Conservation (phyloP, 2,888 invertebrate genomes). For the Watsonalla cultraria region DNA sequence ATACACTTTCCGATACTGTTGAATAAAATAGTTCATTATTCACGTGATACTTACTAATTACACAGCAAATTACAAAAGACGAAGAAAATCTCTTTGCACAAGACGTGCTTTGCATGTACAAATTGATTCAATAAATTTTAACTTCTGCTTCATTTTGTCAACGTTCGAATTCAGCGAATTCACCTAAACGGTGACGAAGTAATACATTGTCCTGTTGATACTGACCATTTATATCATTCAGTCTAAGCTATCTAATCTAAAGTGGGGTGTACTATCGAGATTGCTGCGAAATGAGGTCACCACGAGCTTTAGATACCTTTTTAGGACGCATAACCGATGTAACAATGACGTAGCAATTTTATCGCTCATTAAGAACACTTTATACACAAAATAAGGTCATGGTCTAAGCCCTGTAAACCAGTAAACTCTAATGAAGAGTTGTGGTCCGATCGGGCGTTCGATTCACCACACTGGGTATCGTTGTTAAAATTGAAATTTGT, state of each 20-base stretch:
- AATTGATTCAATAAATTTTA: too few species aligned
- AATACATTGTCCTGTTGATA: constrained; percentile 11
- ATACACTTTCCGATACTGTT: too few species aligned
- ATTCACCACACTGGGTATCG: constrained; percentile 5
- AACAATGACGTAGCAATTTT: constrained; percentile 4
- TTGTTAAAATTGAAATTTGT: constrained; percentile 27
- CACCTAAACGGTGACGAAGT: not conserved
- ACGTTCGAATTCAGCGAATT: not conserved
- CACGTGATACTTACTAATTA: too few species aligned
- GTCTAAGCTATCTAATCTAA: constrained; percentile 16
- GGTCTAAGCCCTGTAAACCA: not conserved
- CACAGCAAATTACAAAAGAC: too few species aligned
- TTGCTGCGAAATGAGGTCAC: constrained; percentile 32
- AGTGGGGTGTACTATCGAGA: constrained; percentile 34
- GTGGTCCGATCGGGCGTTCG: not conserved
- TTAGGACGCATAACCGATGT: constrained; percentile 22
- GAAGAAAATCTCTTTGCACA: too few species aligned
- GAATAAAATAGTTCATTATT: too few species aligned
- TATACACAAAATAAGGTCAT: not conserved
- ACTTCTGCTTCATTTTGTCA: too few species aligned
- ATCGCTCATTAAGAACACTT: not conserved
- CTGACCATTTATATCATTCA: constrained; percentile 2
- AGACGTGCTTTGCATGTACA: too few species aligned
- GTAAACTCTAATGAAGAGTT: not conserved
- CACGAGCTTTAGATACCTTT: constrained; percentile 30